A percentile compares a stretch with the other conserved stretches of the same genome.
These are phyloP conservation scores for Venusia cambrica DNA, from an alignment of 2,888 invertebrate species.

Conservation along the genomic window DNA sequence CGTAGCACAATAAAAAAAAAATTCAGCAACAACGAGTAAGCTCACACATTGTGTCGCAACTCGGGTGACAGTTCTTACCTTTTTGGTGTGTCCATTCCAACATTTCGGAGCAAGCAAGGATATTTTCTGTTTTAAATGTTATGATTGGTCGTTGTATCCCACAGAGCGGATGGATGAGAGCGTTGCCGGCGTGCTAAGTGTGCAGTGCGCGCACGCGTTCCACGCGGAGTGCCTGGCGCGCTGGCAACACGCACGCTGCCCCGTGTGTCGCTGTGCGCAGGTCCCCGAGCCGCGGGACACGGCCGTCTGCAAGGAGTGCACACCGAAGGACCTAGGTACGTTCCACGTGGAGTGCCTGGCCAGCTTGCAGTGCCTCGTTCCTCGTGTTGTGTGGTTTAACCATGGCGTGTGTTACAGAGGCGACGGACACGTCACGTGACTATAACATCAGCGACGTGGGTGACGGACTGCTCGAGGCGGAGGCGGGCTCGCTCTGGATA, in stretches of 20 bases:
- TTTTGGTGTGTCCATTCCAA: too few species aligned
- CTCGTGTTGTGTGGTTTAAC: too few species aligned
- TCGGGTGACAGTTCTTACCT: too few species aligned
- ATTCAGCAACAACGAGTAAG: too few species aligned
- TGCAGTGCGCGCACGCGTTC: slow-evolving; percentile 99
- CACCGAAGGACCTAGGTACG: too few species aligned
- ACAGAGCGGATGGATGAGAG: slow-evolving; percentile 98
- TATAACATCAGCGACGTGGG: slow-evolving; percentile 75
- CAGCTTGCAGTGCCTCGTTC: too few species aligned
- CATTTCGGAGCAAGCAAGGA: too few species aligned
- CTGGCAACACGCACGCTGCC: slow-evolving; percentile 98
- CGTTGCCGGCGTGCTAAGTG: slow-evolving; percentile 97
- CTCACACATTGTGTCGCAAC: too few species aligned
- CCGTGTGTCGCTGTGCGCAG: slow-evolving; percentile 96
- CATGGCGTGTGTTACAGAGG: too few species aligned
- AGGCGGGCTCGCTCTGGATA: slow-evolving; percentile 96
- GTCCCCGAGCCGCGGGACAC: slow-evolving; percentile 89
- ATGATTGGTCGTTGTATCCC: background rate
- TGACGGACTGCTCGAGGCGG: slow-evolving; percentile 71
- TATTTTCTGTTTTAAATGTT: too few species aligned
- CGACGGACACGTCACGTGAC: slow-evolving; percentile 71
- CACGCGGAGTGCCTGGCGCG: slow-evolving; percentile 97
- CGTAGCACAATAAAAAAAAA: too few species aligned
- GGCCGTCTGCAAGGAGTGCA: slow-evolving; percentile 79
- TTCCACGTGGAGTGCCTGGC: too few species aligned